phyloP scores from a whole-genome alignment of 2,113 vertebrate genomes.

The Elephantulus edwardii region DNA sequence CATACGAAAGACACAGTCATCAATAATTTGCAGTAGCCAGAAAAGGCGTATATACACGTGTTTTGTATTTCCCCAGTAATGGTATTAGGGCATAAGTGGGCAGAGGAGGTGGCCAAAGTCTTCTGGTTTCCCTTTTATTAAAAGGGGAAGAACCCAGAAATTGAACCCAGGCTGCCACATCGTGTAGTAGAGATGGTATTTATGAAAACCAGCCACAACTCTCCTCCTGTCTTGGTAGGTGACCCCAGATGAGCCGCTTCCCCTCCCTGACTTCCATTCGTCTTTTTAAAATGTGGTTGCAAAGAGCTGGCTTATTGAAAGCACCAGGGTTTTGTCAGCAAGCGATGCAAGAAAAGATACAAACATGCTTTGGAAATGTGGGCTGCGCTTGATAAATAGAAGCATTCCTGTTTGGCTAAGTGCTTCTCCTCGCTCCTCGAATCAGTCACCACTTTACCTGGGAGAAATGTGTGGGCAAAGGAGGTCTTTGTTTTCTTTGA shows the following conservation, averaged over 20 bases:
- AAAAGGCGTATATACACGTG: background rate
- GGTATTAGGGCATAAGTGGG: background rate
- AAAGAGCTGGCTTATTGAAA: conserved; percentile 26
- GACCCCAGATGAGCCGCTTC: background rate
- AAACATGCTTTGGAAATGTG: background rate
- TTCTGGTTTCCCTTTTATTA: conserved; percentile 38
- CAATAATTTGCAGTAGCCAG: conserved; percentile 70
- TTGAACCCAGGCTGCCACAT: conserved; percentile 7
- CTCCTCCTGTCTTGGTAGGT: background rate
- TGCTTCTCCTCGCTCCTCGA: background rate
- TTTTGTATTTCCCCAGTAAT: conserved; percentile 25
- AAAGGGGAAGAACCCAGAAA: conserved; percentile 23
- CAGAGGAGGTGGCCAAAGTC: conserved; percentile 38
- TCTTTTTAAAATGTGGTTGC: conserved; percentile 2
- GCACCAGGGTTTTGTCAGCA: background rate
- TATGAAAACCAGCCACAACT: background rate
- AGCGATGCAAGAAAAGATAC: background rate
- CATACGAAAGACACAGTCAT: conserved; percentile 66
- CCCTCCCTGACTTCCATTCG: background rate
- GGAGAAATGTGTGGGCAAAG: background rate
- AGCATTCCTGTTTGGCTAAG: background rate
- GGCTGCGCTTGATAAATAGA: background rate
- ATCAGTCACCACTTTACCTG: background rate
- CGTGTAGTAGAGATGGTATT: background rate
- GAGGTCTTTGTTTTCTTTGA: background rate